Evolutionary conservation across 2,113 vertebrate species (phyloP).

Genomic region (Hipposideros armiger): DNA sequence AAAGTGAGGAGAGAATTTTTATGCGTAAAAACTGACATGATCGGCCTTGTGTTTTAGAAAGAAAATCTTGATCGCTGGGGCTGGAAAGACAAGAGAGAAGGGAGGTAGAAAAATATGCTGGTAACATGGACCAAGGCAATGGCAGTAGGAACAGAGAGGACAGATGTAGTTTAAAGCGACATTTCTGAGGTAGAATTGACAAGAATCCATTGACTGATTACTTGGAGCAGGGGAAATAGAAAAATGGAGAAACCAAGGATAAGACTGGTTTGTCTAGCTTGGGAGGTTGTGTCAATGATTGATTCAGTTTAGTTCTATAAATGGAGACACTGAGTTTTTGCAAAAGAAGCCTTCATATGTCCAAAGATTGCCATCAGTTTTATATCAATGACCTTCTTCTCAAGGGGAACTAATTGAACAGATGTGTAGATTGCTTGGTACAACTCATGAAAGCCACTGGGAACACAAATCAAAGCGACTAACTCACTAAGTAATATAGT

Average conservation of each 20-base stretch:
- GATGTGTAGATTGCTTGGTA: not conserved
- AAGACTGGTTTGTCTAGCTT: not conserved
- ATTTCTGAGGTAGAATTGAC: not conserved
- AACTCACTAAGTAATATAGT: not conserved
- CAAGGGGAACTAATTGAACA: not conserved
- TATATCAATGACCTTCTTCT: conserved; percentile 2
- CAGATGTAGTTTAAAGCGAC: not conserved
- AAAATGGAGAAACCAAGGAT: not conserved
- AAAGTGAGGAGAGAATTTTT: not conserved
- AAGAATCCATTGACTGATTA: not conserved
- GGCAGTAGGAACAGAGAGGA: not conserved
- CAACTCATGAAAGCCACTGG: not conserved
- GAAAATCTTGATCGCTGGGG: not conserved
- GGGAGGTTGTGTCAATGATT: not conserved
- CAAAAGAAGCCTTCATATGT: not conserved
- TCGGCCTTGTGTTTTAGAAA: not conserved
- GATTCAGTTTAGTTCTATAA: conserved; percentile 32
- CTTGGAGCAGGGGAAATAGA: not conserved
- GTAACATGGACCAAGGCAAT: not conserved
- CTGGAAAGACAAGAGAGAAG: not conserved
- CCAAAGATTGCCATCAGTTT: not conserved
- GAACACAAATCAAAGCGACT: not conserved
- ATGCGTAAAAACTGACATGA: not conserved
- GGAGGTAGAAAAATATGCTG: not conserved
- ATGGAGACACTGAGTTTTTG: not conserved